Base-by-base conservation (phyloP, 2,797 vertebrate species). In the Gymnopithys bicolor region DNA sequence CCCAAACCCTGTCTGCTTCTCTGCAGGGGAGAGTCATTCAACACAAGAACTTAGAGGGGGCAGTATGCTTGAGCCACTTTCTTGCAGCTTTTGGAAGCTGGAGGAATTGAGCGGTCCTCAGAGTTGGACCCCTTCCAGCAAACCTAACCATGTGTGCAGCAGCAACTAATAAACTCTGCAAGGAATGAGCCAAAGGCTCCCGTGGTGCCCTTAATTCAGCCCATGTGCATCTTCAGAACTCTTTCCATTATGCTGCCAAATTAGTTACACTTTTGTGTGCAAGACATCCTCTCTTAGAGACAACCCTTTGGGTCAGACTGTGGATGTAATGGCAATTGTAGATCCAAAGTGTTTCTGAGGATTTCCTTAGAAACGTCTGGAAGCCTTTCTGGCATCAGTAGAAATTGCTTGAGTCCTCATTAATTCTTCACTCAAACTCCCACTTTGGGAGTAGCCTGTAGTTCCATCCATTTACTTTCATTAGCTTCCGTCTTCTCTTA, bases 151-250 rank as follows among this genome's bases (percentile, higher is more conserved):
- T 95, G 92, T 96, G 95, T 68, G 80, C 83, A 95, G 74, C 87
- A 93, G 91, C 90, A 94, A 52, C 85, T 95, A 95, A 93, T 94
- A 96, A 93, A 94, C 86, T 91, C 79, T 58, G 83, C 77, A 82
- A 90, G 91, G 85, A 94, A 23, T 37, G 77, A 95, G 87, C 85
- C 85, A 94, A 89, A 91, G 91, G 85, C 83, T 95, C 94, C 95
- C 0, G 1, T 87, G 88, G 89, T 0, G 56, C 77, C 70, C 71
- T 95, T 97, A 94, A 97, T 94, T 93, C 91, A 94, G 77, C 85
- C 95, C 94, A 94, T 93, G 91, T 95, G 94, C 95, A 94, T 94
- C 93, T 94, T 95, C 83, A 87, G 85, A 93, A 59, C 52, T 77
- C 74, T 68, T 49, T 84, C 74, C 43, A 52, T 93, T 84, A 89